Percentiles rank a stretch among this genome's conserved stretches.
Conservation (phyloP, 2,113 vertebrate species). For the Nibea coibor region DNA sequence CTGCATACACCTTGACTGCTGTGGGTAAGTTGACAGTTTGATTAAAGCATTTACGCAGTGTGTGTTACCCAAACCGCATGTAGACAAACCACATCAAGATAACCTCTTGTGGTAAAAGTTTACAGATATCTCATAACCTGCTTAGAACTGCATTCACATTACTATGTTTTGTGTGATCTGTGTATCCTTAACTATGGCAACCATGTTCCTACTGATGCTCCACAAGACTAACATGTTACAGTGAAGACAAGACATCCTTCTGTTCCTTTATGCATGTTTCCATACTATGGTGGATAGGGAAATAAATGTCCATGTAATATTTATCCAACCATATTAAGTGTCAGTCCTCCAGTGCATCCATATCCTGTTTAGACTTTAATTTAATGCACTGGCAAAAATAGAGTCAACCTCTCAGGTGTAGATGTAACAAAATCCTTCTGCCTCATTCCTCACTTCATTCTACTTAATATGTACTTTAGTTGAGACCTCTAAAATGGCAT, state of each 20-base stretch:
- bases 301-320: background rate
- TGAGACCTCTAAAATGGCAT: conserved; percentile 55
- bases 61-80: background rate
- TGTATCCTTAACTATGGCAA: background rate
- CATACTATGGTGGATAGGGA: background rate
- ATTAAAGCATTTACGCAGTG: background rate
- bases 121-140: background rate
- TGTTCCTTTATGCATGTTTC: background rate
- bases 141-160: background rate
- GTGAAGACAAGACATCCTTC: background rate
- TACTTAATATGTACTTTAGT: conserved; percentile 53
- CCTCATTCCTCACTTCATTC: conserved; percentile 33
- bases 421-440: conserved; percentile 1
- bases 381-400: conserved; percentile 15
- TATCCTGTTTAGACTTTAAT: conserved; percentile 6
- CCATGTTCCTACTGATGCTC: background rate
- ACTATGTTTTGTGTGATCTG: background rate
- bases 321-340: background rate
- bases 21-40: background rate
- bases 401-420: conserved; percentile 18
- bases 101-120: background rate
- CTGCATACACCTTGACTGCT: background rate
- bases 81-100: background rate
- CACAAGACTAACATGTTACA: background rate
- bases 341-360: background rate